Evolutionary conservation across 2,113 vertebrate species (phyloP).

Genomic region (Piaya cayana): DNA sequence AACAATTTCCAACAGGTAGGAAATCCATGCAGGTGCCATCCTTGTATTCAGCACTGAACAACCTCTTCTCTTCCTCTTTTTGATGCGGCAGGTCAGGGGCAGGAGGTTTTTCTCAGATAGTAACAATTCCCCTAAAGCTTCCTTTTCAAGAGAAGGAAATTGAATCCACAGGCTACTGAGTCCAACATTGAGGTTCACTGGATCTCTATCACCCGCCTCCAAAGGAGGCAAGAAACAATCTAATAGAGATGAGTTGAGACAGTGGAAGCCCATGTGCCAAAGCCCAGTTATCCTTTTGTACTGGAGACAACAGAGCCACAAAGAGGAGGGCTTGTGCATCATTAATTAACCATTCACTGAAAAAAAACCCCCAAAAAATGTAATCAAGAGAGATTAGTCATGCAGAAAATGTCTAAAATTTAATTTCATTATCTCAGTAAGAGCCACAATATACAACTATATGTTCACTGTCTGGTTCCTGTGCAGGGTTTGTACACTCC

Average conservation of each 20-base stretch:
- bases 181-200: background rate
- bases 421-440: background rate
- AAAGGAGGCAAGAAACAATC: accelerated
- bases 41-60: background rate
- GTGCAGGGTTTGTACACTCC: background rate
- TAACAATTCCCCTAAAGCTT: background rate
- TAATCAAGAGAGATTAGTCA: background rate
- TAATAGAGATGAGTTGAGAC: accelerated
- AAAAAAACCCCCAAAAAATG: background rate
- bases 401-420: background rate
- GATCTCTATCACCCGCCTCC: accelerated
- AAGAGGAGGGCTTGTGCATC: background rate
- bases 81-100: background rate
- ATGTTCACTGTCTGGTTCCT: background rate
- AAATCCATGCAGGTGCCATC: background rate
- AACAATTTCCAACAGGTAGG: accelerated
- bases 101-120: background rate
- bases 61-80: background rate
- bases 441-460: background rate
- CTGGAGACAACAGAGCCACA: background rate
- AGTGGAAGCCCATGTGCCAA: no score
- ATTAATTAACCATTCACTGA: background rate
- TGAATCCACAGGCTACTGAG: background rate
- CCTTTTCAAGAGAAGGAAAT: background rate
- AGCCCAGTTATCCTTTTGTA: background rate